These are phyloP conservation scores for Agrotis clavis DNA, from an alignment of 2,888 invertebrate genomes.

Conservation along the genomic window DNA sequence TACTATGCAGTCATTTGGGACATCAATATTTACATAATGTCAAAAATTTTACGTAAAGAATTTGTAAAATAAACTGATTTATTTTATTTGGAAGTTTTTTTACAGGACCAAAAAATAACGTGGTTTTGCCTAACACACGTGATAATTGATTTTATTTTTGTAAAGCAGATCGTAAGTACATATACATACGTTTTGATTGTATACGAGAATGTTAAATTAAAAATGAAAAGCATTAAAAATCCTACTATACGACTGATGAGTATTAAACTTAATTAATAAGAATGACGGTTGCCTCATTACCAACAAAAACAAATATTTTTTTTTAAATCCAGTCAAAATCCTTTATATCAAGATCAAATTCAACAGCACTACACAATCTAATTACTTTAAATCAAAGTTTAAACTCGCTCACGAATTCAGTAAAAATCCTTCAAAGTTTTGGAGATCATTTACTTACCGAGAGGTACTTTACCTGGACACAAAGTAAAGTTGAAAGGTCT, in stretches of 20 bases:
- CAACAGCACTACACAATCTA: conserved; percentile 41
- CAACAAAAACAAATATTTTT: not conserved
- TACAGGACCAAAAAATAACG: not conserved
- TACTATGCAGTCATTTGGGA: conserved; percentile 20
- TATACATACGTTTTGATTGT: too few species aligned
- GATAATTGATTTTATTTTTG: too few species aligned
- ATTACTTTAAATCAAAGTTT: conserved; percentile 61
- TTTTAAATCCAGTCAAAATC: not conserved
- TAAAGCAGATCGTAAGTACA: too few species aligned
- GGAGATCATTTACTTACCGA: conserved; percentile 63
- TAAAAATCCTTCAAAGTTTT: conserved; percentile 57
- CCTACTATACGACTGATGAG: too few species aligned
- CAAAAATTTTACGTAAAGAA: not conserved
- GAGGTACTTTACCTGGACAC: conserved; percentile 54
- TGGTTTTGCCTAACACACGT: not conserved
- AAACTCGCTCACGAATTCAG: conserved; percentile 36
- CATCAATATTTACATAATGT: conserved; percentile 1
- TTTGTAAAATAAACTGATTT: not conserved
- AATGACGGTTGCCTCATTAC: not conserved
- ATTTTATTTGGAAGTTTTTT: not conserved
- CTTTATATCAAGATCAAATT: conserved; percentile 31
- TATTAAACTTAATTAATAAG: not conserved
- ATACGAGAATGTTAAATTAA: too few species aligned
- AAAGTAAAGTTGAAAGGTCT: conserved; percentile 63
- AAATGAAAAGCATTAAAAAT: too few species aligned